Base-by-base conservation (phyloP, 2,113 vertebrate species). In the Cheirogaleus medius region DNA sequence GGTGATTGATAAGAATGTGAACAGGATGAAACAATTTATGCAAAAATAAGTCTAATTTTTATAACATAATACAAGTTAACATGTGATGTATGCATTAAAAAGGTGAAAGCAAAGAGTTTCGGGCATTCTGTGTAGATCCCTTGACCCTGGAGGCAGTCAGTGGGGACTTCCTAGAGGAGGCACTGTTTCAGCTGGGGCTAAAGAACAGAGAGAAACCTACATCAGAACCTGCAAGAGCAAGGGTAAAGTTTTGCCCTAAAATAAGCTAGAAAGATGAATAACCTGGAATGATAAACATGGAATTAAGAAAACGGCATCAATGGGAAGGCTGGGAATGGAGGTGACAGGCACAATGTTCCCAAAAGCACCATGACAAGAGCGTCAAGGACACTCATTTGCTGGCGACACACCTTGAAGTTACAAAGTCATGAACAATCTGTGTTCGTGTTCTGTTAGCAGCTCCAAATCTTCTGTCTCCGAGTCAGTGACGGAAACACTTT, bases 71-170 rank as follows among this genome's bases (percentile, higher is more conserved):
- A 21, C 37, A 37, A 73, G 13, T 32, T 42, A n/a, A 27, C 73
- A 64, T 37, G 4, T n/a, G 13, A 21, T 13, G 4, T 29, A 44
- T 42, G 20, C 8, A 1, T 82, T 37, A 6, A 78, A 54, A 77
- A 15, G 9, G 9, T 34, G 4, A 6, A 37, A n/a, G 39, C 34
- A 32, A 47, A 39, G 29, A 39, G 2, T 13, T 21, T 13, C 0
- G 4, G n/a, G 47, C 17, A 42, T 47, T n/a, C 25, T 20, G 56
- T 10, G 6, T 12, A 10, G 44, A 32, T 58, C n/a, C 5, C 2
- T 18, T 58, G 34, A 58, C 39, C 18, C 27, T 14, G 0, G 32
- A 73, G 23, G 34, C 34, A 37, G 10, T 2, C 8, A 10, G 39
- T 39, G n/a, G 21, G 1, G 1, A 3, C 29, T 90, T 44, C 37